These are phyloP conservation scores for Hypocryptadius cinnamomeus DNA, from an alignment of 2,113 vertebrate genomes.

Conservation along the genomic window DNA sequence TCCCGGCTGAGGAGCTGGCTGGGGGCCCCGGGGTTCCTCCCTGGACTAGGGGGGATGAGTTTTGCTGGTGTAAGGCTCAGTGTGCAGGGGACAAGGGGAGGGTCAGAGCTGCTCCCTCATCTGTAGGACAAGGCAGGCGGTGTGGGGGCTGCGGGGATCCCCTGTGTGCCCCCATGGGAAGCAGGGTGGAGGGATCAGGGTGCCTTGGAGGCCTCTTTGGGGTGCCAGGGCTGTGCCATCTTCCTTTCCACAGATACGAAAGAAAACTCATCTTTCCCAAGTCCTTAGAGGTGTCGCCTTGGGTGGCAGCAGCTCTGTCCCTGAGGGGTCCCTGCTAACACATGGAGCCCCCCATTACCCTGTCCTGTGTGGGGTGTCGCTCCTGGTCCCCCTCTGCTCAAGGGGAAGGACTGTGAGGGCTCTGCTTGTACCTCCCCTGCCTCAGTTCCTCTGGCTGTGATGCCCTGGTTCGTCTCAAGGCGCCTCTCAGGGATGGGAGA, in stretches of 20 bases:
- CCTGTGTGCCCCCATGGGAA: not conserved
- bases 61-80: not conserved
- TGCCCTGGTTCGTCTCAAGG: not conserved
- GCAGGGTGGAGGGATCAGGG: not conserved
- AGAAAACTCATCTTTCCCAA: fast-evolving
- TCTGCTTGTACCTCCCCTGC: not conserved
- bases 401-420: fast-evolving
- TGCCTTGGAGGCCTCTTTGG: not conserved
- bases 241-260: not conserved
- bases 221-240: fast-evolving
- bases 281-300: not conserved
- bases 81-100: fast-evolving
- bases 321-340: not conserved
- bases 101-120: not conserved
- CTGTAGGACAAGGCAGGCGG: not conserved
- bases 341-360: fast-evolving
- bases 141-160: not conserved
- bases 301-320: not conserved
- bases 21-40: not conserved
- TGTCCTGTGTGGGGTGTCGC: fast-evolving
- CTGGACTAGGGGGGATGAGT: not conserved
- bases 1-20: not conserved
- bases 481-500: not conserved
- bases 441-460: not conserved
- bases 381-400: fast-evolving